Percentiles rank a stretch among this genome's conserved stretches.
Evolutionary conservation across 2,797 vertebrate species (phyloP).

Genomic region (Eurystomus glaucurus): DNA sequence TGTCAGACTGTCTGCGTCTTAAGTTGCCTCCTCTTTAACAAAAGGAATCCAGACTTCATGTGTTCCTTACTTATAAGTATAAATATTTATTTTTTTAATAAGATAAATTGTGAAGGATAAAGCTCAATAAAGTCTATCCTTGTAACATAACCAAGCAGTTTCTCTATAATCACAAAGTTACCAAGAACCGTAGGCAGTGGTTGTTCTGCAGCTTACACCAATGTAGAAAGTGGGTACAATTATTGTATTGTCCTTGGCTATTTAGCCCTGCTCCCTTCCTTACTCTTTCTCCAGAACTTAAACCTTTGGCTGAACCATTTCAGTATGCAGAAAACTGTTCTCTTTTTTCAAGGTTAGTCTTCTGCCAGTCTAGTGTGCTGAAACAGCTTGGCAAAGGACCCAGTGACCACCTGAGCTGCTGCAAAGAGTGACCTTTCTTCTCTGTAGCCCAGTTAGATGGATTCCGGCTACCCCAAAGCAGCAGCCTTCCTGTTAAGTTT

Average conservation of each 20-base stretch:
- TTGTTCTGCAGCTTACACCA: background rate
- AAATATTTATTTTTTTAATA: background rate
- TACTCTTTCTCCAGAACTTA: background rate
- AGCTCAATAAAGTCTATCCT: background rate
- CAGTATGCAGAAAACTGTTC: background rate
- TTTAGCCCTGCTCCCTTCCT: background rate
- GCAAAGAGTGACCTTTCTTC: background rate
- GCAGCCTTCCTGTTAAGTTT: background rate
- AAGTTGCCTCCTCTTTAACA: background rate
- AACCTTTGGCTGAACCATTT: background rate
- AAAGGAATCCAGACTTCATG: background rate
- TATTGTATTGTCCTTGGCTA: rapidly evolving
- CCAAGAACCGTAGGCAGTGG: background rate
- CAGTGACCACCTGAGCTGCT: background rate
- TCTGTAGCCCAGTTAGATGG: background rate
- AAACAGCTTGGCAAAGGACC: background rate
- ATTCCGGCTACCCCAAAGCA: background rate
- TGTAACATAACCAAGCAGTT: background rate
- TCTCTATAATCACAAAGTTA: background rate
- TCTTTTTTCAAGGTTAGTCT: background rate
- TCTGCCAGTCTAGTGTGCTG: background rate
- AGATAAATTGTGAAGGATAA: background rate
- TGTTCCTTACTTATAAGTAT: background rate
- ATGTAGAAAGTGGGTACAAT: background rate
- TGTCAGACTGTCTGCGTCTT: background rate